Evolutionary conservation across 2,113 vertebrate genomes (phyloP).

Genomic region (Columbina picui): DNA sequence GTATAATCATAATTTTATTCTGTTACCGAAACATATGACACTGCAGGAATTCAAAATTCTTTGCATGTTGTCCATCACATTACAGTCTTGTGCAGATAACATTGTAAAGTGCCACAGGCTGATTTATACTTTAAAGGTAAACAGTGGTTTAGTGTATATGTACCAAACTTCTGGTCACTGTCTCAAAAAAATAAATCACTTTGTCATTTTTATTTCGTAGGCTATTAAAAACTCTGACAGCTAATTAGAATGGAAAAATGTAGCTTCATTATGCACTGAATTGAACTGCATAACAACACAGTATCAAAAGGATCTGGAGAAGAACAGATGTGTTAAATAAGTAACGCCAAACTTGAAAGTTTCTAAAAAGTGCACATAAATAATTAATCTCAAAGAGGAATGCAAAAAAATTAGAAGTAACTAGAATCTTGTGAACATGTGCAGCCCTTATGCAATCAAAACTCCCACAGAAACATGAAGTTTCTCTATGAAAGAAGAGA

Average conservation of each 20-base stretch:
- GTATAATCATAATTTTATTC: neutral
- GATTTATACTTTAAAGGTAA: neutral
- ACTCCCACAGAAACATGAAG: neutral
- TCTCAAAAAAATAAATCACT: slow-evolving; percentile 8
- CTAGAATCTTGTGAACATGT: neutral
- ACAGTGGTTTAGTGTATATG: neutral
- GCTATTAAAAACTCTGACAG: slow-evolving; percentile 6
- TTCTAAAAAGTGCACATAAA: slow-evolving; percentile 12
- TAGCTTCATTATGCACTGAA: neutral
- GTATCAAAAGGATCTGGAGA: neutral
- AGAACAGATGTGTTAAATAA: neutral
- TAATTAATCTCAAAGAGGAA: slow-evolving; percentile 8
- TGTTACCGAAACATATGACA: neutral
- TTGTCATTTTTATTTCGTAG: neutral
- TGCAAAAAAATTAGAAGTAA: slow-evolving; percentile 9
- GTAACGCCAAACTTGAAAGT: neutral
- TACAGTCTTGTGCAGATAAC: neutral
- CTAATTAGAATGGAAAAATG: slow-evolving; percentile 45
- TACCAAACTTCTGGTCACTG: neutral
- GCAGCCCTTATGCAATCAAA: slow-evolving; percentile 15
- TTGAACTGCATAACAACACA: neutral
- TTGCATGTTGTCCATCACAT: neutral
- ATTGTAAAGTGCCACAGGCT: neutral
- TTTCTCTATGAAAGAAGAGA: neutral
- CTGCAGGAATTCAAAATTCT: neutral